Base-by-base conservation (phyloP, 2,797 vertebrate species). In the Anguilla marmorata region DNA sequence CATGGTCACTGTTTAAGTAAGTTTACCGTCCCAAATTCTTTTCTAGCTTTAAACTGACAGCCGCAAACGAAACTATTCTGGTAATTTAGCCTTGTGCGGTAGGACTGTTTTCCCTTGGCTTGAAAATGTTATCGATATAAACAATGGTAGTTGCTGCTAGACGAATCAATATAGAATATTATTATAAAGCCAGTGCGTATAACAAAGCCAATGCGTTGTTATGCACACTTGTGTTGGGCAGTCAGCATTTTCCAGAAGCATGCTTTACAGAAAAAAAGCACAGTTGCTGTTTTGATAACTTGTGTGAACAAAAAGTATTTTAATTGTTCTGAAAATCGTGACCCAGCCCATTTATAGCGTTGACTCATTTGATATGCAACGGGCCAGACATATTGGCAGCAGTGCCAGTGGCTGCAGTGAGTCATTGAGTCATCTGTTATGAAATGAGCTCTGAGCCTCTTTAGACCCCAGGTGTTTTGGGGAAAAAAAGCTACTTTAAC, bases 381-480 rank as follows among this genome's bases (percentile, higher is more conserved):
- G 9, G 16, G 79, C 21, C 79, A 82, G 79, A 48, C n/a, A 76
- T 50, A n/a, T 7, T 21, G 33, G 27, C 14, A 79, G 4, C 21
- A 30, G 12, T 76, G 33, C 21, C 30, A 48, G 37, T 48, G 76
- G 5, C 11, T 50, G 41, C 41, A 48, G 48, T 82, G 45, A 33
- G 79, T 82, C 5, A 8, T 66, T n/a, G 21, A 66, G 63, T 41
- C n/a, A 7, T 66, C 24, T 48, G 6, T 80, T 37, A 2, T 8
- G 48, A n/a, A 24, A 48, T 48, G 41, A 7, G 74, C 74, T 41
- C 9, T 79, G 85, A 90, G 85, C 80, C 76, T 72, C 27, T 66
- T 86, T 50, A 16, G 45, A n/a, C 50, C 30, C 45, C 91, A 91
- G 89, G 91, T 93, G 90, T 90, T 91, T 87, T 88, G 14, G 69